Conservation (phyloP, 2,888 invertebrate species). For the Germaria angustata region DNA sequence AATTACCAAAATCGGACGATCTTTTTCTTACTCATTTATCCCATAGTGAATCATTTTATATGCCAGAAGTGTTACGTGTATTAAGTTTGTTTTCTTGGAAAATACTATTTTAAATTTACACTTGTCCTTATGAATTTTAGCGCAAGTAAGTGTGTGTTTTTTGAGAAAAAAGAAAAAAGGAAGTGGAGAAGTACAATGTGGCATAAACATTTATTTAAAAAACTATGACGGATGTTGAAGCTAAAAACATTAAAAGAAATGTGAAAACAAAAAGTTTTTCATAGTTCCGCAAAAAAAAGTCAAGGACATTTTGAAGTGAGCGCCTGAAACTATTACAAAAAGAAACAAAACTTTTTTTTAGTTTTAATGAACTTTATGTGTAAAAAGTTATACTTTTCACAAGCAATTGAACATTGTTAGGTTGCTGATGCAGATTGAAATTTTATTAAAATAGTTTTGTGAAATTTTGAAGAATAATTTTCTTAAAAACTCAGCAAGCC, state of each 20-base stretch:
- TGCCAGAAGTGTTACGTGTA: background rate
- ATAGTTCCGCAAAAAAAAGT: slow-evolving; percentile 18
- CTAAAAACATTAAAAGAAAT: slow-evolving; percentile 5
- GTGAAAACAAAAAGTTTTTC: slow-evolving; percentile 7
- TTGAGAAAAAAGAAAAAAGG: background rate
- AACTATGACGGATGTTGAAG: slow-evolving; percentile 4
- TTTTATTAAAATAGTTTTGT: no score
- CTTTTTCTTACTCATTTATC: no score
- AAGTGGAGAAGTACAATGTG: slow-evolving; percentile 23
- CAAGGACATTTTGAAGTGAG: slow-evolving; percentile 52
- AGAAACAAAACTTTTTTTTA: background rate
- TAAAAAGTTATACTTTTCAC: background rate
- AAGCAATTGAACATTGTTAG: background rate
- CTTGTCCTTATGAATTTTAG: slow-evolving; percentile 28
- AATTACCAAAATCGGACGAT: no score
- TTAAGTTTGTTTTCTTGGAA: background rate
- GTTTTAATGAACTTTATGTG: slow-evolving; percentile 29
- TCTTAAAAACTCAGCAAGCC: no score
- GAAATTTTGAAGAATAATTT: no score
- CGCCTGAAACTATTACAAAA: background rate
- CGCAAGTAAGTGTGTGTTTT: background rate
- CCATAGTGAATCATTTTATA: background rate
- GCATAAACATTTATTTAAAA: slow-evolving; percentile 38
- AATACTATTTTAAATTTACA: slow-evolving; percentile 36
- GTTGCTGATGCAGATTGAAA: background rate